Base-by-base conservation (phyloP, 30 jellyfish, hydroid and myxozoan genomes). In the Aurelia coerulea region DNA sequence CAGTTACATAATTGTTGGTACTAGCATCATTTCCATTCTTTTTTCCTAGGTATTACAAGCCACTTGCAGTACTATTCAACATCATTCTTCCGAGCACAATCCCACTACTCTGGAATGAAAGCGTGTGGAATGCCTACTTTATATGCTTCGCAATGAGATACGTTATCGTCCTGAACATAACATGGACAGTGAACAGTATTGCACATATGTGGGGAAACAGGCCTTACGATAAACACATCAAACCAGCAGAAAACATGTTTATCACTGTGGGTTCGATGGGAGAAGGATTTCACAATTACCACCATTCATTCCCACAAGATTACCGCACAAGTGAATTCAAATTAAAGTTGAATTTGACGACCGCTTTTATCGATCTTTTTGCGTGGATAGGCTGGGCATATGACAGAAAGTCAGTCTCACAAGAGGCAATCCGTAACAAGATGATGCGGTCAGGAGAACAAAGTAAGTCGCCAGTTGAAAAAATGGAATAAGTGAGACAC, bases 121-220 rank as follows among this genome's bases (percentile, higher is more conserved):
- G 88, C 46, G 50, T 32, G 41, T 78, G 88, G 78, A 78, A 78
- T 39, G 88, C 88, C 12, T 78, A 78, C 53, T 78, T 78, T 69
- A 64, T 78, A 13, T 62, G 78, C 64, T 78, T 78, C 19, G 67
- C 78, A 15, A 12, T 78, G 67, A 78, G 88, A 65, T 78, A 78
- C 68, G 66, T 42, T 35, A 58, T 78, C 18, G 78, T 59, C 54
- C 79, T 78, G 9, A 78, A 78, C 66, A 69, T 78, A 15, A 78
- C 88, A 18, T 78, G 88, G 88, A 78, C 88, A 34, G 88, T 78
- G 67, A 78, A 78, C 67, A 78, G 88, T 64, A 59, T 78, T 29
- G 88, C 88, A 34, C 88, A 78, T 18, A 78, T 78, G 88, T 78
- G 88, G 88, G 88, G 88, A 29, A 78, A 78, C 39, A 51, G 79